Evolutionary conservation across 2,888 invertebrate genomes (phyloP).

Genomic region (Zele albiditarsus): DNA sequence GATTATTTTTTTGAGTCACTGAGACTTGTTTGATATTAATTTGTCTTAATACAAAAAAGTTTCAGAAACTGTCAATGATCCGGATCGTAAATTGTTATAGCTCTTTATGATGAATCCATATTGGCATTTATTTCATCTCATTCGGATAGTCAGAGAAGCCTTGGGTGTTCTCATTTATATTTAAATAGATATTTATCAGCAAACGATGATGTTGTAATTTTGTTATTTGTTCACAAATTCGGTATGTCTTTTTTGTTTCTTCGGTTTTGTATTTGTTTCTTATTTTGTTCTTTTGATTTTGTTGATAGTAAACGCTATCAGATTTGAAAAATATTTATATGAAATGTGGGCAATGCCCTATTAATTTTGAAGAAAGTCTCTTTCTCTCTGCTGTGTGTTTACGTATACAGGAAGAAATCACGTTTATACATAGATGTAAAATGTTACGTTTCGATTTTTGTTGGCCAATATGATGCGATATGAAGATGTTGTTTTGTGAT

Average conservation of each 20-base stretch:
- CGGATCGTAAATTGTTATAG: conserved; percentile 63
- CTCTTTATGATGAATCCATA: conserved; percentile 69
- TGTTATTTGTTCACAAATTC: conserved; percentile 30
- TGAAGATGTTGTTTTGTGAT: background rate
- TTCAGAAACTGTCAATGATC: conserved; percentile 46
- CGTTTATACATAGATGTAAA: background rate
- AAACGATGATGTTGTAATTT: background rate
- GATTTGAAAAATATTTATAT: conserved; percentile 32
- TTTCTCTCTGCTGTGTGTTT: conserved; percentile 24
- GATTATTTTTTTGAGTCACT: conserved; percentile 12
- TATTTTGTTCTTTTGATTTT: conserved; percentile 3
- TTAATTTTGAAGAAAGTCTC: conserved; percentile 25
- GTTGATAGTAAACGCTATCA: conserved; percentile 19
- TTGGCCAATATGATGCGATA: conserved; percentile 3
- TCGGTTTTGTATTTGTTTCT: no score
- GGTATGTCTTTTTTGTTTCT: conserved; percentile 31
- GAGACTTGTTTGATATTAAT: background rate
- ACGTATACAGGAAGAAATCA: background rate
- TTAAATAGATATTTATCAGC: background rate
- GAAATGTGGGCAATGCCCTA: background rate
- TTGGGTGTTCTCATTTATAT: conserved; percentile 48
- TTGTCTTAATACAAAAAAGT: background rate
- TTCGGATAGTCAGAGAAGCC: conserved; percentile 66
- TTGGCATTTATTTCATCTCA: conserved; percentile 68
- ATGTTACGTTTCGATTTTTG: background rate